Evolutionary conservation across 2,797 vertebrate genomes (phyloP).

Genomic region (Thalassophryne amazonica): DNA sequence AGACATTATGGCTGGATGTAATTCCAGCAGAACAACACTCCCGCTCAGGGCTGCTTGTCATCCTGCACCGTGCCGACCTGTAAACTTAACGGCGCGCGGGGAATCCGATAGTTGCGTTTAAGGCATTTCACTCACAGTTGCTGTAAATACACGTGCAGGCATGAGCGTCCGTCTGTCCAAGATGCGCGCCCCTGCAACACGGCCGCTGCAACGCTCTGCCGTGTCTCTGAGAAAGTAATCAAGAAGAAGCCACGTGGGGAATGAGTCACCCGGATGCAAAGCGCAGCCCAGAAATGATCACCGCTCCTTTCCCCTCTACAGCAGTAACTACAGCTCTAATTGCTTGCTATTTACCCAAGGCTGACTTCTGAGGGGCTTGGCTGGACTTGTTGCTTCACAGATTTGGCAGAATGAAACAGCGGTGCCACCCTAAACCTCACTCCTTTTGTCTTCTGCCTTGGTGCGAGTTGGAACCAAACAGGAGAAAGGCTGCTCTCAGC

Average conservation of each 20-base stretch:
- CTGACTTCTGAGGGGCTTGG: conserved; percentile 44
- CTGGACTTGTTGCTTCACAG: conserved; percentile 66
- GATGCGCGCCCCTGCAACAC: conserved; percentile 6
- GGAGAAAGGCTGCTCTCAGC: conserved; percentile 66
- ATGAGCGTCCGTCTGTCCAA: conserved; percentile 5
- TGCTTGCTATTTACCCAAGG: conserved; percentile 32
- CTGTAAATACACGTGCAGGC: background rate
- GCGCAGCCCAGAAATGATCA: conserved; percentile 55
- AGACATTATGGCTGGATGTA: conserved; percentile 50
- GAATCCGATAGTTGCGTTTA: conserved; percentile 58
- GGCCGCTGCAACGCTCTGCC: conserved; percentile 9
- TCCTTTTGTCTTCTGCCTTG: conserved; percentile 48
- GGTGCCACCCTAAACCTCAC: conserved; percentile 47
- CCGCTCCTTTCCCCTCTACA: conserved; percentile 32
- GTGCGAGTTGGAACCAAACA: conserved; percentile 65
- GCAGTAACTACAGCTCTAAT: conserved; percentile 44
- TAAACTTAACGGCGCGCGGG: conserved; percentile 33
- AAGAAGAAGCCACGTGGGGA: conserved; percentile 46
- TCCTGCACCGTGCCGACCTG: conserved; percentile 33
- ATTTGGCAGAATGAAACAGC: conserved; percentile 43
- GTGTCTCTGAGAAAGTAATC: conserved; percentile 49
- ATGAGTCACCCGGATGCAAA: conserved; percentile 53
- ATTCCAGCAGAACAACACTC: conserved; percentile 58
- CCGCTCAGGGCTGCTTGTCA: conserved; percentile 58
- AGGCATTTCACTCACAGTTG: conserved; percentile 15